Evolutionary conservation across 2,888 invertebrate genomes (phyloP), one percentile per base, ranked within the genome.

Genomic region (Dolomedes plantarius): DNA sequence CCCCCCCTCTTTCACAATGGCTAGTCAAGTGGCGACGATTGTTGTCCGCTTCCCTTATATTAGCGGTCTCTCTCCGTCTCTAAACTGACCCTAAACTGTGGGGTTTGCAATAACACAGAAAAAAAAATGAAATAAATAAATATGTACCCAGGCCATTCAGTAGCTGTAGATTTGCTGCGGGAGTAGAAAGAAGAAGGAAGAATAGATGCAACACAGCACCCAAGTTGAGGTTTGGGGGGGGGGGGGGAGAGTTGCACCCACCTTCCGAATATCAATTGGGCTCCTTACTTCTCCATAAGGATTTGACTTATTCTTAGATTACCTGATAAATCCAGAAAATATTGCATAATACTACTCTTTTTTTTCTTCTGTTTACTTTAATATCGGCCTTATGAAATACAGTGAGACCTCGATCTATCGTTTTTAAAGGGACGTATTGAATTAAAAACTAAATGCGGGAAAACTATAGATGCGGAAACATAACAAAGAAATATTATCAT

Each of bases 1-100:
- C 16, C 65, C 56, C 65, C 29, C 29, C 65, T 27, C 50, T 72
- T 56, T 56, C 74, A 69, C 81, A 82, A 82, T 83, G 50, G 32
- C 76, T 71, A 83, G 82, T 83, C 76, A 83, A 83, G 82, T 83
- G 82, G 76, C 46, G 46, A 41, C 64, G 73, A 75, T 71, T 75
- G 68, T 69, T 29, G 28, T 7, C 32, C 16, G 46, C 76, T 11
- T 64, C 62, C 69, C 71, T 39, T 46, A 69, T 83, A 83, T 83
- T 83, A 83, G 82, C 76, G 82, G 82, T 83, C 80, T 80, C 28
- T 62, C 46, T 73, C 13, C 41, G 56, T 31, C 56, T 68, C 69
- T 71, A 71, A 83, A 76, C 82, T 83, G 82, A 83, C 82, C 82
- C 56, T 76, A 76, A 83, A 76, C 71, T 74, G 71, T 71, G 64